A percentile compares a stretch with the other conserved stretches of the same genome.
These are phyloP conservation scores for Helicoverpa assulta DNA, from an alignment of 2,888 invertebrate genomes.

Conservation along the genomic window DNA sequence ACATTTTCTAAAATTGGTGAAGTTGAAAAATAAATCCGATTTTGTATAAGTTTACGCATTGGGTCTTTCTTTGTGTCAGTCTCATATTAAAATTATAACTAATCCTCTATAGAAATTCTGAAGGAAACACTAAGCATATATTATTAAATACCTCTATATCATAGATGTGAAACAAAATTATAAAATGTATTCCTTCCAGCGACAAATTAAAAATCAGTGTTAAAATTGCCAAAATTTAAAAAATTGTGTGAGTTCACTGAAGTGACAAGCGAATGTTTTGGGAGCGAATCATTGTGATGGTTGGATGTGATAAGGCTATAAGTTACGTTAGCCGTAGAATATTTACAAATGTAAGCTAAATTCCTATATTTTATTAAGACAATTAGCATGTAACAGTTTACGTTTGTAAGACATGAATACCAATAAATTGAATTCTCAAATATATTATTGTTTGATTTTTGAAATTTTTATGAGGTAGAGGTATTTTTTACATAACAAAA, in stretches of 20 bases:
- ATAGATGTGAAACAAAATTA: not conserved
- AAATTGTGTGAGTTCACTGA: constrained; percentile 40
- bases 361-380: constrained; percentile 87
- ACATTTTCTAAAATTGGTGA: not conserved
- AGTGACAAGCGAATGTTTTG: constrained; percentile 66
- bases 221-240: constrained; percentile 44
- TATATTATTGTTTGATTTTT: constrained; percentile 25
- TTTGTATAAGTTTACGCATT: too few relatives aligned
- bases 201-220: constrained; percentile 32
- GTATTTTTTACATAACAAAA: not conserved
- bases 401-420: constrained; percentile 83
- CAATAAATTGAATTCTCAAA: constrained; percentile 73
- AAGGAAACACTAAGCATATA: too few relatives aligned
- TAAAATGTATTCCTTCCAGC: constrained; percentile 24
- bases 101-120: too few relatives aligned
- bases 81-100: too few relatives aligned
- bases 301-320: constrained; percentile 85
- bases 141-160: too few relatives aligned
- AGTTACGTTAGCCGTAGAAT: constrained; percentile 70
- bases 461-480: not conserved
- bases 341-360: constrained; percentile 79
- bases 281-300: constrained; percentile 76
- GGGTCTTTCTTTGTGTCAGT: too few relatives aligned
- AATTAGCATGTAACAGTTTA: constrained; percentile 73
- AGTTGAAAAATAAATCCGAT: not conserved